These are phyloP conservation scores for Onychomys torridus DNA, from an alignment of 2,797 vertebrate genomes.

Conservation along the genomic window DNA sequence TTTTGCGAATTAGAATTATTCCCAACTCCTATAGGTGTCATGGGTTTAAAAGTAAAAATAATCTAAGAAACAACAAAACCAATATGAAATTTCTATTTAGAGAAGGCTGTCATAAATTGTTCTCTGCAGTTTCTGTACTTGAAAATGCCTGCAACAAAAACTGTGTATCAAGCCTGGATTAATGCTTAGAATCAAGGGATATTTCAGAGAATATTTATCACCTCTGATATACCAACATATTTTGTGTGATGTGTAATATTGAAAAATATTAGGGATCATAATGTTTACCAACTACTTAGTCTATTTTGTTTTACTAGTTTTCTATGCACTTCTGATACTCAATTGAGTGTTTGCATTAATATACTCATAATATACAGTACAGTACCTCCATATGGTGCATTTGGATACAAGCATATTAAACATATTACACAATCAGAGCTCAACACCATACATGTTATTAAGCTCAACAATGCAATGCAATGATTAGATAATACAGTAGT, in stretches of 20 bases:
- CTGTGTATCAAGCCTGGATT: slow-evolving; percentile 9
- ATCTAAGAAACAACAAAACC: slow-evolving; percentile 16
- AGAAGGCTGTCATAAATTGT: not conserved
- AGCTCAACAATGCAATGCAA: slow-evolving; percentile 14
- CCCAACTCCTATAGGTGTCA: not conserved
- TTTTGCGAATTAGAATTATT: slow-evolving; percentile 50
- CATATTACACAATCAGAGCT: slow-evolving; percentile 63
- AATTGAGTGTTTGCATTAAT: slow-evolving; percentile 64
- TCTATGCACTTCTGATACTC: slow-evolving; percentile 63
- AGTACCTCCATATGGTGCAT: slow-evolving; percentile 46
- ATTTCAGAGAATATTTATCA: not conserved
- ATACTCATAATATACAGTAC: slow-evolving; percentile 25
- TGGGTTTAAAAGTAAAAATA: slow-evolving; percentile 1
- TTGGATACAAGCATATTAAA: slow-evolving; percentile 61
- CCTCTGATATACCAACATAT: not conserved
- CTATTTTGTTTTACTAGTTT: slow-evolving; percentile 75
- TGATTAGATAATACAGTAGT: slow-evolving; percentile 55
- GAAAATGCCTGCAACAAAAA: slow-evolving; percentile 58
- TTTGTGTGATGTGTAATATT: not conserved
- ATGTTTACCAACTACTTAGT: slow-evolving; percentile 55
- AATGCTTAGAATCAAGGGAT: not conserved
- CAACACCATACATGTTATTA: slow-evolving; percentile 57
- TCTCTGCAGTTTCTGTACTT: not conserved
- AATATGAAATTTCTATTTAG: slow-evolving; percentile 20
- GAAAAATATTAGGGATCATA: not conserved